Conservation (phyloP, 2,797 vertebrate species). For the Spheniscus humboldti region DNA sequence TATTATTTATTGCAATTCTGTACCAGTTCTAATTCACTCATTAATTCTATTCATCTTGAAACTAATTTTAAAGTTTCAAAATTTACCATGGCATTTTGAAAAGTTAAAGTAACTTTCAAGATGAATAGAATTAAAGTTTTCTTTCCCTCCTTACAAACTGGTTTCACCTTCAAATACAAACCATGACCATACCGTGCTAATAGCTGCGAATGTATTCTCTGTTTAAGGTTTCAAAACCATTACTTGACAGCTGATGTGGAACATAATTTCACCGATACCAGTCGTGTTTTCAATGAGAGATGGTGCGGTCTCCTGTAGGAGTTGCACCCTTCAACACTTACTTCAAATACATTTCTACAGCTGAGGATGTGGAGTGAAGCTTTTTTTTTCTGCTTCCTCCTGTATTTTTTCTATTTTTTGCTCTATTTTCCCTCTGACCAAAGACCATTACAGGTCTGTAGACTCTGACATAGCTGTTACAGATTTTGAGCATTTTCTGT, state of each 20-base stretch:
- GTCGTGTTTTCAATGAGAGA: neutral
- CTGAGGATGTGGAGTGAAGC: neutral
- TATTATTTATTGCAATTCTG: conserved; percentile 65
- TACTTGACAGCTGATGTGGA: conserved; percentile 31
- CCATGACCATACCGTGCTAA: conserved; percentile 55
- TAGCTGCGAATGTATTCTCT: conserved; percentile 53
- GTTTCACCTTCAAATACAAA: conserved; percentile 63
- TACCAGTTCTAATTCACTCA: conserved; percentile 64
- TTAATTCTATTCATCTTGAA: conserved; percentile 65
- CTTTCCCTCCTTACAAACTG: conserved; percentile 42
- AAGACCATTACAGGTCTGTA: neutral
- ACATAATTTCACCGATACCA: neutral
- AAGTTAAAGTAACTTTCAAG: conserved; percentile 63
- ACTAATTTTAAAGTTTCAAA: conserved; percentile 61
- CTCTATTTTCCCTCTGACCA: neutral
- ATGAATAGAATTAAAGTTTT: conserved; percentile 59
- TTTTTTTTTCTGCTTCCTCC: neutral
- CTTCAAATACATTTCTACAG: neutral
- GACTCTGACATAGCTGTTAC: neutral
- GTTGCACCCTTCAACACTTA: neutral
- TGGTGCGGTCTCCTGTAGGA: neutral
- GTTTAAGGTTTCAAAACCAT: conserved; percentile 35
- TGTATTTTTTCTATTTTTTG: neutral
- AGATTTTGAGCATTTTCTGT: neutral
- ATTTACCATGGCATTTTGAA: conserved; percentile 58